Base-by-base conservation (phyloP, 2,888 invertebrate genomes). In the Carabus problematicus region DNA sequence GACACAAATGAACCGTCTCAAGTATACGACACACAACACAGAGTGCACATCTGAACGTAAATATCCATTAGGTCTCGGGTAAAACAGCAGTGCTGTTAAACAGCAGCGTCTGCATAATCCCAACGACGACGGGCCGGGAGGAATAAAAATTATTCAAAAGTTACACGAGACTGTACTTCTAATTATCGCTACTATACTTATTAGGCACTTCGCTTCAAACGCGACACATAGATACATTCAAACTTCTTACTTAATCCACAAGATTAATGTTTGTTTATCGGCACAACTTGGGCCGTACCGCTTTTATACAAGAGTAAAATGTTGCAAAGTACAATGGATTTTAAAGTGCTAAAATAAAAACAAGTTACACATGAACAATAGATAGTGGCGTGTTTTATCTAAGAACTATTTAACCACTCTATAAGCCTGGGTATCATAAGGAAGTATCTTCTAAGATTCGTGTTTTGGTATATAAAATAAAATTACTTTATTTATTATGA, bases 1-100 rank as follows among this genome's bases (percentile, higher is more conserved):
- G 49, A 61, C 61, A 49, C 61, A 61, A 61, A 61, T 61, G 61
- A 61, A 61, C 60, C 61, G 61, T 61, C 49, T 61, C 47, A 61
- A 61, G 61, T 61, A 61, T 61, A 61, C 61, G 61, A 49, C 61
- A 49, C 61, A 49, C 47, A 40, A 49, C 39, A 47, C 14, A 49
- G 47, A 47, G 29, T 47, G 61, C 61, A 59, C 43, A 43, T 40
- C 29, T 3, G 29, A 47, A 61, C 61, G 61, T 61, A 61, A 61
- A 61, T 61, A 61, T 49, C 49, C 61, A 61, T 47, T 61, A 61
- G 49, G 61, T 61, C 49, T 49, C n/a, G 29, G n/a, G 47, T 61
- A 61, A 61, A 61, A 47, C 49, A 61, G 40, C 61, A 61, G 19
- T 61, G 29, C 61, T n/a, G n/a, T n/a, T n/a, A n/a, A 40, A 49